Evolutionary conservation across 1,140 invertebrate species (phyloP).

Genomic region (Drusus annulatus): DNA sequence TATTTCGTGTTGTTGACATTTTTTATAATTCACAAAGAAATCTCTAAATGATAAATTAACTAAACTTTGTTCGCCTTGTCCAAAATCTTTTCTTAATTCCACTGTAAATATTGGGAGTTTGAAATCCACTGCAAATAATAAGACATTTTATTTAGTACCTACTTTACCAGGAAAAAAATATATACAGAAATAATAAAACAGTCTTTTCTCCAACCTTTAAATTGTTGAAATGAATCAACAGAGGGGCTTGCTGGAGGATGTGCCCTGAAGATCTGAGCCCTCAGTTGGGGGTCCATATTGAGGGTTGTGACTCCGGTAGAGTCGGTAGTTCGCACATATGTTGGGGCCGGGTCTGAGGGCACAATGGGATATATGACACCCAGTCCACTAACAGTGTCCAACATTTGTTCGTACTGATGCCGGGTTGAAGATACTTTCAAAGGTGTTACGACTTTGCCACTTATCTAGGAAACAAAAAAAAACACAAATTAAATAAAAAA

Average conservation of each 20-base stretch:
- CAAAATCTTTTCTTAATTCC: constrained; percentile 78
- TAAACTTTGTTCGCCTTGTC: constrained; percentile 77
- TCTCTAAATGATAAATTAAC: constrained; percentile 89
- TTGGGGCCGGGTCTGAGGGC: constrained; percentile 29
- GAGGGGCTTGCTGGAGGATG: constrained; percentile 32
- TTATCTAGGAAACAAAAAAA: constrained; percentile 70
- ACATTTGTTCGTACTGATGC: constrained; percentile 89
- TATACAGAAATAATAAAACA: no score
- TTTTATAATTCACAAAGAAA: constrained; percentile 83
- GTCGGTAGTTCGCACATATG: constrained; percentile 60
- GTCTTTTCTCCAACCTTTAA: constrained; percentile 46
- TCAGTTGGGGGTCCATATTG: constrained; percentile 74
- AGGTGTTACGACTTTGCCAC: constrained; percentile 86
- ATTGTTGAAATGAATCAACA: constrained; percentile 46
- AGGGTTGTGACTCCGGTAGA: constrained; percentile 69
- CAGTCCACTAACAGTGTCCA: constrained; percentile 79
- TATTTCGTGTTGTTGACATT: constrained; percentile 77
- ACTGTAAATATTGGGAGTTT: constrained; percentile 82
- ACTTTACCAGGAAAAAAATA: background rate
- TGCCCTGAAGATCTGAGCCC: constrained; percentile 68
- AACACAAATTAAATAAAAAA: no score
- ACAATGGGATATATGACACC: constrained; percentile 38
- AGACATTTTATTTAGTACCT: background rate
- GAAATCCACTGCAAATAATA: constrained; percentile 74
- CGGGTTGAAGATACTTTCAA: constrained; percentile 89